A percentile compares a stretch with the other conserved stretches of the same genome.
Conservation (phyloP, 2,888 invertebrate species). For the Pocota personata region DNA sequence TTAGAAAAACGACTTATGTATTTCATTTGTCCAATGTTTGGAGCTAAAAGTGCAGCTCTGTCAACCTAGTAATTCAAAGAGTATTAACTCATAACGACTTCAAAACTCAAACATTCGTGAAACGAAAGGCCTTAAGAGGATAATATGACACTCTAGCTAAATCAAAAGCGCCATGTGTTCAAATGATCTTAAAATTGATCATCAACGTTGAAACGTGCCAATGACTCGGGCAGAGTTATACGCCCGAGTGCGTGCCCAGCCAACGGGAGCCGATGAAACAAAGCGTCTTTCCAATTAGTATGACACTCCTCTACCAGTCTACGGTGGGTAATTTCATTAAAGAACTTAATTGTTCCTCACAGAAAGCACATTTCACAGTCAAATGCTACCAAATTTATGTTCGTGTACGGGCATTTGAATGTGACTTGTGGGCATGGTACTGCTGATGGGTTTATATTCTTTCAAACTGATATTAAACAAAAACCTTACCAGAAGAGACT, state of each 20-base stretch:
- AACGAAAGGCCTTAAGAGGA: not conserved
- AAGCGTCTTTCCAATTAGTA: slow-evolving; percentile 27
- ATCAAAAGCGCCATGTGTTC: slow-evolving; percentile 17
- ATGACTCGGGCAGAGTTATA: slow-evolving; percentile 34
- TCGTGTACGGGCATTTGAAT: not conserved
- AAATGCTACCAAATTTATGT: slow-evolving; percentile 26
- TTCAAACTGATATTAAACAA: not conserved
- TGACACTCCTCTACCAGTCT: slow-evolving; percentile 28
- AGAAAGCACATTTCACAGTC: slow-evolving; percentile 26
- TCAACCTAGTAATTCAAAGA: not conserved
- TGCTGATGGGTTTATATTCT: not conserved
- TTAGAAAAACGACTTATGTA: no score
- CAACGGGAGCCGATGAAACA: slow-evolving; percentile 48
- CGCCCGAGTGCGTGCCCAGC: slow-evolving; percentile 54
- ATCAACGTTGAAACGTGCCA: slow-evolving; percentile 53
- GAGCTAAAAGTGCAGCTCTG: not conserved
- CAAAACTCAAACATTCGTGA: not conserved
- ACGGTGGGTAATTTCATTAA: slow-evolving; percentile 28
- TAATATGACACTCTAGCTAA: not conserved
- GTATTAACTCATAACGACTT: not conserved
- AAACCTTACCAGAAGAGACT: not conserved
- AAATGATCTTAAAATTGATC: slow-evolving; percentile 34
- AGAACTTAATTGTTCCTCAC: slow-evolving; percentile 25
- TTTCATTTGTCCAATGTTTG: not conserved
- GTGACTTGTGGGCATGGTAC: not conserved